These are phyloP conservation scores for Babyrousa celebensis DNA, from an alignment of 2,797 vertebrate genomes.

Conservation along the genomic window DNA sequence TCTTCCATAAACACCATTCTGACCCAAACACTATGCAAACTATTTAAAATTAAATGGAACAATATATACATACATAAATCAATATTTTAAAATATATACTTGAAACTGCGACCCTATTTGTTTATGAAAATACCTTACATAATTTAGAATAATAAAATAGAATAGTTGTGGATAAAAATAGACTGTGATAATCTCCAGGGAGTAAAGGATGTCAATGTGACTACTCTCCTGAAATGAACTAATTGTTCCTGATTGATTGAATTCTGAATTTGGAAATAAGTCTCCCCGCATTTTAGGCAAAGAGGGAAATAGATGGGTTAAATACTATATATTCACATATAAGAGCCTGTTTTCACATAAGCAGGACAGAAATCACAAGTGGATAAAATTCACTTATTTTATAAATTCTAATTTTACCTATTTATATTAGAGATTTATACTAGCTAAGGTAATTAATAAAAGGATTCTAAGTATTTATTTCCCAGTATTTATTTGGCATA, in stretches of 20 bases:
- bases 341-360: background rate
- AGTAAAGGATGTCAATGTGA: background rate
- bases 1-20: conserved; percentile 39
- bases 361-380: conserved; percentile 21
- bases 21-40: background rate
- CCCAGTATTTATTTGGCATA: conserved; percentile 12
- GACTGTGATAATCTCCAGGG: background rate
- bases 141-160: conserved; percentile 18
- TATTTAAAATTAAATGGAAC: conserved; percentile 52
- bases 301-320: conserved; percentile 16
- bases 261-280: conserved; percentile 56
- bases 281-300: background rate
- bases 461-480: conserved; percentile 47
- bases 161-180: conserved; percentile 18
- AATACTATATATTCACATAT: background rate
- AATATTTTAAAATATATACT: conserved; percentile 34
- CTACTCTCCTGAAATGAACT: background rate
- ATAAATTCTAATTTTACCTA: conserved; percentile 25
- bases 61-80: conserved; percentile 26
- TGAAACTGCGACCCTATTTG: background rate
- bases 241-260: background rate
- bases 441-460: conserved; percentile 29
- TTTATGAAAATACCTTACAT: background rate
- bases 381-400: background rate
- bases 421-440: conserved; percentile 17